These are phyloP conservation scores for Diplodus sargus DNA, from an alignment of 2,797 vertebrate genomes.

Conservation along the genomic window DNA sequence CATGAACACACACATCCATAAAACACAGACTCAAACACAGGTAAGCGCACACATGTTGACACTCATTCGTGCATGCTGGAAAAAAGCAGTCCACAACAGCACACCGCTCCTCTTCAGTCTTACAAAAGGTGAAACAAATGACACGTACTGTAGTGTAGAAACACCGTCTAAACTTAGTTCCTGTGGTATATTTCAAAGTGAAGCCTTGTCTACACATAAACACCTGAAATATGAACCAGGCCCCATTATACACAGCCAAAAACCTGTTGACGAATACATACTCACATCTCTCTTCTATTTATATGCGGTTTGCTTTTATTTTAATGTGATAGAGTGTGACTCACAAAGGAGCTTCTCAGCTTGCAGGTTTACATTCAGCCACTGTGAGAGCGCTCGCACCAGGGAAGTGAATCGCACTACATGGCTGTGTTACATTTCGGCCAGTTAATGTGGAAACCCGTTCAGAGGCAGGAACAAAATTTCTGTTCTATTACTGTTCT, in stretches of 20 bases:
- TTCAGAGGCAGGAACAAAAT: constrained; percentile 7
- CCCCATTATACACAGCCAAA: constrained; percentile 6
- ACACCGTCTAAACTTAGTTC: constrained; percentile 22
- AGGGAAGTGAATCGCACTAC: constrained; percentile 37
- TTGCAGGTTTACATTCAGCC: constrained; percentile 67
- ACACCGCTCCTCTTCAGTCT: constrained; percentile 11
- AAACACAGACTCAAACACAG: constrained; percentile 17
- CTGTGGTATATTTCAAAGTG: constrained; percentile 34
- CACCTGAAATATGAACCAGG: constrained; percentile 50
- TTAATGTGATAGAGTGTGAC: constrained; percentile 35
- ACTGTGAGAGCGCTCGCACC: constrained; percentile 25
- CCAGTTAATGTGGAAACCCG: constrained; percentile 12
- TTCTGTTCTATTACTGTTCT: constrained; percentile 13
- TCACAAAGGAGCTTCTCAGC: constrained; percentile 58
- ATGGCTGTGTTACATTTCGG: constrained; percentile 52
- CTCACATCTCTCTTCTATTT: constrained; percentile 54
- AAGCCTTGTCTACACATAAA: constrained; percentile 62
- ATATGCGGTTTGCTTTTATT: constrained; percentile 52
- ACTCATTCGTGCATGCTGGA: constrained; percentile 19
- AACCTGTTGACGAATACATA: constrained; percentile 23
- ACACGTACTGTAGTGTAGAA: neutral
- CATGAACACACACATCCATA: constrained; percentile 24
- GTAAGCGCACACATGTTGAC: constrained; percentile 22
- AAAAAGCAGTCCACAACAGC: constrained; percentile 13
- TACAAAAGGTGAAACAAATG: constrained; percentile 22